Evolutionary conservation across 2,888 invertebrate species (phyloP), one percentile per base, ranked within the genome.

Genomic region (Dione vanillae): DNA sequence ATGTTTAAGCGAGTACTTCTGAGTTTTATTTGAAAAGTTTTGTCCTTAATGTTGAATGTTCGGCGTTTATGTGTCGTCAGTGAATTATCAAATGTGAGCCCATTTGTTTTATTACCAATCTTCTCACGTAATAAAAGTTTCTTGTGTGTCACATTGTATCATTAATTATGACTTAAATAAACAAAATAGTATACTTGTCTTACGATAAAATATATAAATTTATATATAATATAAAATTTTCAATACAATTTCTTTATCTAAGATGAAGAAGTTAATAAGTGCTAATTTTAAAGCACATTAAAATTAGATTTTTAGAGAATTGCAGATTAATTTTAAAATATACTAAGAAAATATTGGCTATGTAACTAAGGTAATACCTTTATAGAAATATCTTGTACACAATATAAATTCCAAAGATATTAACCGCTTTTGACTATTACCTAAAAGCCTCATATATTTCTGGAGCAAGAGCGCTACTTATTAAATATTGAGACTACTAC

Each of bases 21-120:
- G 49, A 51, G 51, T 64, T 64, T 64, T 64, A 64, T 64, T 64
- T 51, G 64, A 64, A 64, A 64, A 64, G 47, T 64, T 64, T 64
- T 20, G 20, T 40, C 49, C 64, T 51, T 64, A 64, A 64, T 64
- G 64, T 51, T 64, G 19, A 64, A 64, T 64, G 64, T 64, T 64
- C 64, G 64, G 64, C 64, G 49, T 64, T 64, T 64, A 51, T 64
- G 37, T 64, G 64, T 64, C 64, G 51, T 51, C 64, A 51, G 51
- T 64, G 64, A 64, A 64, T 64, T 64, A 64, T 64, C 64, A 64
- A 49, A 64, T 40, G 49, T 64, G 64, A 5, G 47, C 20, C 47
- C 64, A 64, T 64, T 64, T 20, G 51, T 64, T 47, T 64, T 51
- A 64, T 64, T 49, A 7, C 19, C 37, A 64, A 64, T 64, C 20